Conservation (phyloP, 1,140 invertebrate species). For the Goniozus legneri region DNA sequence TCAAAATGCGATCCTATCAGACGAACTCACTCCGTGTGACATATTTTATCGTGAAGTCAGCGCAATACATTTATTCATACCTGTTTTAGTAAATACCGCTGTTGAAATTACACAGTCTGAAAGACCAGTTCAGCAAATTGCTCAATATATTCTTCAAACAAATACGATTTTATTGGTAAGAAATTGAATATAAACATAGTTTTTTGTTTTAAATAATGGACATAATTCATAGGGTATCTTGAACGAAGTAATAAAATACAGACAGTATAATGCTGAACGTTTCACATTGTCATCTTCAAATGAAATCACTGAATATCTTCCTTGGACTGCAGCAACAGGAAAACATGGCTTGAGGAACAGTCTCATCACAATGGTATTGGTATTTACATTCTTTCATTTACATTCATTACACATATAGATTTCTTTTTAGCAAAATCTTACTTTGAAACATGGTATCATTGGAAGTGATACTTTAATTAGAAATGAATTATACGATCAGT, state of each 20-base stretch:
- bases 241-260: constrained; percentile 59
- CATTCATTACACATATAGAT: constrained; percentile 1
- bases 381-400: background rate
- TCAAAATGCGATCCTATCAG: constrained; percentile 30
- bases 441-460: constrained; percentile 58
- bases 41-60: constrained; percentile 71
- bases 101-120: constrained; percentile 57
- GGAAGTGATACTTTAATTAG: constrained; percentile 52
- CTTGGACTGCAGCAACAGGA: constrained; percentile 64
- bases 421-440: constrained; percentile 53
- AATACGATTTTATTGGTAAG: constrained; percentile 59
- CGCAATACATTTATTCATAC: constrained; percentile 57
- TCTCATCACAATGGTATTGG: constrained; percentile 54
- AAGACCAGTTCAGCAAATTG: constrained; percentile 54
- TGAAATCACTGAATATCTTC: constrained; percentile 58
- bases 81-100: constrained; percentile 54
- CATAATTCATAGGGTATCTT: constrained; percentile 50
- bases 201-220: constrained; percentile 2
- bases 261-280: constrained; percentile 56
- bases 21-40: constrained; percentile 64
- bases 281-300: constrained; percentile 49
- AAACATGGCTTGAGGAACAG: constrained; percentile 55
- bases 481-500: constrained; percentile 65
- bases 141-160: constrained; percentile 55
- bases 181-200: no score